phyloP scores from a whole-genome alignment of 2,888 invertebrate genomes.

The Andrena praecox region DNA sequence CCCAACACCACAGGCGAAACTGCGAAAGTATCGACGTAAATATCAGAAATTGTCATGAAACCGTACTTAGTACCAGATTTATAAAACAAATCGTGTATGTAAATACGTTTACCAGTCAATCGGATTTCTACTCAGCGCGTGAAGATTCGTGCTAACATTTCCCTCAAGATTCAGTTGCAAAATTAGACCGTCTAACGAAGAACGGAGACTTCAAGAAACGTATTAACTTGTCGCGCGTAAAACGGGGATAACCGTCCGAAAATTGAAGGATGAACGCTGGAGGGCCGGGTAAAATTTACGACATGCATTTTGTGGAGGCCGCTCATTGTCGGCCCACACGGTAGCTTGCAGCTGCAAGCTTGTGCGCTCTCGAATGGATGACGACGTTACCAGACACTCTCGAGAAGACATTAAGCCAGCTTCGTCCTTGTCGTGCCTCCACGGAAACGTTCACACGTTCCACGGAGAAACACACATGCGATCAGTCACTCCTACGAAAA shows the following conservation, averaged over 20 bases:
- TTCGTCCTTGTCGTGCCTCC: slow-evolving; percentile 28
- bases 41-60: no score
- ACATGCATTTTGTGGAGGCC: slow-evolving; percentile 24
- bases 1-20: no score
- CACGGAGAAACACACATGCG: slow-evolving; percentile 22
- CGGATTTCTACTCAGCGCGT: no score
- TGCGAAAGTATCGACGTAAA: no score
- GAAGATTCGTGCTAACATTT: no score
- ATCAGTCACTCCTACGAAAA: slow-evolving; percentile 56
- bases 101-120: no score
- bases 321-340: slow-evolving; percentile 28
- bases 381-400: slow-evolving; percentile 59
- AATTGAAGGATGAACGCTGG: slow-evolving; percentile 4
- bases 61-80: no score
- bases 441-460: slow-evolving; percentile 44
- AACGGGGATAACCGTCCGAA: background rate
- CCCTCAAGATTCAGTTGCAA: no score
- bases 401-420: slow-evolving; percentile 56
- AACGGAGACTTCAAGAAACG: background rate
- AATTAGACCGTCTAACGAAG: background rate
- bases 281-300: slow-evolving; percentile 42
- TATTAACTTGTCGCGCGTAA: background rate
- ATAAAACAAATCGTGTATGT: no score
- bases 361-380: slow-evolving; percentile 56
- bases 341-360: slow-evolving; percentile 49